These are phyloP conservation scores for Acronicta aceris DNA, from an alignment of 2,888 invertebrate species.

Conservation along the genomic window DNA sequence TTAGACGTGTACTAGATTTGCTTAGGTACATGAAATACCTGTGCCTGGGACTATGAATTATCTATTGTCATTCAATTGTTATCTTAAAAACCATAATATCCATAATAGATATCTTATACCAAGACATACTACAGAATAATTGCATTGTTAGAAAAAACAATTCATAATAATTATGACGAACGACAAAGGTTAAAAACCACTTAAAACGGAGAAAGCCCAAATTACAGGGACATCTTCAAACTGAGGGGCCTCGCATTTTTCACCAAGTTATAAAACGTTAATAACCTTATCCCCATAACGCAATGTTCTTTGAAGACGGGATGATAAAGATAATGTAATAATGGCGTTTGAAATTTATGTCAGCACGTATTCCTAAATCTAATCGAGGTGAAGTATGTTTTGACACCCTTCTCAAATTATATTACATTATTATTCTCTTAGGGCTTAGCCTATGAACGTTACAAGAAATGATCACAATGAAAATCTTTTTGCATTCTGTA, in stretches of 20 bases:
- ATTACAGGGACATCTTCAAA: conserved; percentile 17
- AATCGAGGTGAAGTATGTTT: conserved; percentile 17
- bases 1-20: conserved; percentile 6
- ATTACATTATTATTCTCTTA: conserved; percentile 1
- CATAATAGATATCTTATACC: background rate
- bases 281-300: conserved; percentile 18
- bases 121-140: conserved; percentile 2
- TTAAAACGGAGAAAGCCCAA: conserved; percentile 12
- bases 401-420: background rate
- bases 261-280: conserved; percentile 23
- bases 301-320: conserved; percentile 22
- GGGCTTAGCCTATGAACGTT: too few relatives aligned
- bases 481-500: too few relatives aligned
- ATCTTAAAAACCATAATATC: background rate
- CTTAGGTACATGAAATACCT: conserved; percentile 5
- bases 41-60: conserved; percentile 1
- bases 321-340: conserved; percentile 31
- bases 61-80: background rate
- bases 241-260: conserved; percentile 22
- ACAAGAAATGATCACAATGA: too few relatives aligned
- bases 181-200: conserved; percentile 13
- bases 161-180: conserved; percentile 12
- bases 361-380: conserved; percentile 21
- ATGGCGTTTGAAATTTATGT: conserved; percentile 29
- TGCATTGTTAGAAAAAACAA: conserved; percentile 3